Percentiles rank a stretch among this genome's conserved stretches.
Evolutionary conservation across 2,113 vertebrate species (phyloP).

Genomic region (Clinocottus analis): DNA sequence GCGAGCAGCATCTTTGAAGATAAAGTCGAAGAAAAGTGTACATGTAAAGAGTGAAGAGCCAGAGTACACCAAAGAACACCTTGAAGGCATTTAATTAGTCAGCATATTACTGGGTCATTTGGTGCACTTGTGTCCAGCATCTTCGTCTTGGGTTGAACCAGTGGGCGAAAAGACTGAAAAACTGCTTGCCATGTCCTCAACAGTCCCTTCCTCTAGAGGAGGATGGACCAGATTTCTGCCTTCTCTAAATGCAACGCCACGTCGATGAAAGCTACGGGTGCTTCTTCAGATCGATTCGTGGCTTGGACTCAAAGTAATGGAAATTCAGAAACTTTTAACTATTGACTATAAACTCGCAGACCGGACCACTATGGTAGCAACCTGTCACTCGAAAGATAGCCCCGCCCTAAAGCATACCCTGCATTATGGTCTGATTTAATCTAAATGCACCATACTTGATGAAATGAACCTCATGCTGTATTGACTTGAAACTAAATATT

Average conservation of each 20-base stretch:
- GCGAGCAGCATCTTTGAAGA: constrained; percentile 36
- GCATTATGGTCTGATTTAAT: too few relatives aligned
- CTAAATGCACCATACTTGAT: too few relatives aligned
- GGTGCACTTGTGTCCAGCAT: background rate
- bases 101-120: constrained; percentile 25
- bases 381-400: too few relatives aligned
- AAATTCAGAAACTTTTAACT: background rate
- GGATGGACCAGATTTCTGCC: background rate
- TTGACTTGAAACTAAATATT: background rate
- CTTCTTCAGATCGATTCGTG: background rate
- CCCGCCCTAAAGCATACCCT: too few relatives aligned
- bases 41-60: constrained; percentile 3
- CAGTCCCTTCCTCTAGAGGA: background rate
- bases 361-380: too few relatives aligned
- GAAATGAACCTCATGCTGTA: background rate
- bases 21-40: constrained; percentile 49
- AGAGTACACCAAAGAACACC: constrained; percentile 25
- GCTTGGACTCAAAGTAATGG: background rate
- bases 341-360: too few relatives aligned
- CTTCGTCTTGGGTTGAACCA: constrained; percentile 9
- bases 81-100: constrained; percentile 21
- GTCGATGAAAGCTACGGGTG: background rate
- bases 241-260: background rate
- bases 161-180: background rate
- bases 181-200: background rate